Base-by-base conservation (phyloP, 1,140 invertebrate species). In the Drosophila pseudoobscura region DNA sequence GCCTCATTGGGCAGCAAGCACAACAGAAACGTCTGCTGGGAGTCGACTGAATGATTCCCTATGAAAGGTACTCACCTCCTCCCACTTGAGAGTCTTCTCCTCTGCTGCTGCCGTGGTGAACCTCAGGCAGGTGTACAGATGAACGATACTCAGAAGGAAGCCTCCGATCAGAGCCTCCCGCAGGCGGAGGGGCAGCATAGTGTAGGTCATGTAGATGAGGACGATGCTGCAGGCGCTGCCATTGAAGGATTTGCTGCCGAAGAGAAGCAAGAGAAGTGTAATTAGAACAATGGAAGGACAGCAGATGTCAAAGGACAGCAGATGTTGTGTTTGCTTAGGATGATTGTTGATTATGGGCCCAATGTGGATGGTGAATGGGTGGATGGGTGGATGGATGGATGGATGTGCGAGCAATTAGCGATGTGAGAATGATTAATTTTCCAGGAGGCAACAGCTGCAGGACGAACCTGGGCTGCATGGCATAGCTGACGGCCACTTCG, bases 161-260 rank as follows among this genome's bases (percentile, higher is more conserved):
- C 96, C 96, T 24, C 95, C 95, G 31, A 96, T 91, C 26, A 96
- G 93, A 20, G 96, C 95, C 88, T 97, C 95, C 72, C 96, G 94
- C 72, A 97, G 94, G 52, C 96, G 93, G 43, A 98, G 94, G 2
- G 97, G 97, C 59, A 98, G 93, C 71, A 98, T 94, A 0, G 96
- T 96, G 88, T 98, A 98, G 26, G 96, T 96, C 92, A 97, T 93
- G 92, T 98, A 98, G 47, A 97, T 96, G 92, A 96, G 97, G 59
- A 97, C 94, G 11, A 91, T 78, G 78, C 88, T 88, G 61, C 91
- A 91, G 41, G 77, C 78, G 70, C 89, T 91, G 57, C 90, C 90
- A 71, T 91, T 91, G 52, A 91, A 91, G 39, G 90, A 89, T 79
- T 91, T 91, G 59, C 90, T 91, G 73, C 44, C 50, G 55, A 51